Base-by-base conservation (phyloP, 2,797 vertebrate genomes). In the Xiphophorus birchmanni region DNA sequence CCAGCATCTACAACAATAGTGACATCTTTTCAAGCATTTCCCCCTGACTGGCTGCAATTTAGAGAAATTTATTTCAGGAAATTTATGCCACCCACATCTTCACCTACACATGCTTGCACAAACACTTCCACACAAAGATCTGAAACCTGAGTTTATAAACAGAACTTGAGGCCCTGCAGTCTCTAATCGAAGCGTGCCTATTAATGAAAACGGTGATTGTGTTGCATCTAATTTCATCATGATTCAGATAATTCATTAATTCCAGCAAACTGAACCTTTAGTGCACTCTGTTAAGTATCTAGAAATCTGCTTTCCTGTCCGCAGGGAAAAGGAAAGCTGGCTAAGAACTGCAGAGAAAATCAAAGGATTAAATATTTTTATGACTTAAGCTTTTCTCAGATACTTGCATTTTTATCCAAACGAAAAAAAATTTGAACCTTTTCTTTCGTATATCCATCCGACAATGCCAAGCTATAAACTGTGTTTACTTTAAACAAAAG, bases 181-280 rank as follows among this genome's bases (percentile, higher is more conserved):
- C 3, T 54, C 45, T 72, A 60, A 37, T 72, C 12, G 7, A 37
- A 18, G 47, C 2, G 29, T 48, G 69, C 18, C 76, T 63, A 83
- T 82, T 85, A 74, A 45, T 69, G 75, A 86, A 84, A 69, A 72
- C 12, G 42, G 12, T 72, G 69, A 77, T 83, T 82, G 86, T 85
- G 87, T 91, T 94, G 80, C 90, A 75, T 87, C 84, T 80, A 85
- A 90, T 94, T 94, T 93, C 90, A 94, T 93, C 92, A 95, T 80
- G 79, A 77, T 78, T 72, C 42, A 7, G 26, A 72, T 84, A 88
- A 82, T 80, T 82, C 81, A 93, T 93, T 93, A 86, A 91, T 92
- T 92, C 89, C 50, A 80, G 80, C 71, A 82, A 90, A 88, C 84
- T 89, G 76, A 93, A 92, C 80, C 78, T 90, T 35, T 89, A 74